Base-by-base conservation (phyloP, 2,113 vertebrate genomes). In the Etheostoma spectabile region DNA sequence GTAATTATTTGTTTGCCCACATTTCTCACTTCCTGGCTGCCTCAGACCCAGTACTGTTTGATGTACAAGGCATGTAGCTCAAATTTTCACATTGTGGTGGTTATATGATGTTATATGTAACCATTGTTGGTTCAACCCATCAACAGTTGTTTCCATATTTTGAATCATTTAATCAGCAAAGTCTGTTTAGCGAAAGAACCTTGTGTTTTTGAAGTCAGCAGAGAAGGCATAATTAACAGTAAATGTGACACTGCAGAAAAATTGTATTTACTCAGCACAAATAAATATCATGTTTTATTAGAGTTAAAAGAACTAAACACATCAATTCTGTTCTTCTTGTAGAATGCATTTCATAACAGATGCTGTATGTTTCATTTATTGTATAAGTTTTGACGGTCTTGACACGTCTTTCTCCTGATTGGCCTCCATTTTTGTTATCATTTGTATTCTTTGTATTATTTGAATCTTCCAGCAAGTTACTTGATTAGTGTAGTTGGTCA, bases 111-210 rank as follows among this genome's bases (percentile, higher is more conserved):
- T 27, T 27, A 27, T 27, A 27, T 27, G 3, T 30, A 3, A 30
- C 24, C 8, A 38, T 57, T 33, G 24, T 87, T 27, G 21, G n/a
- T 62, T 64, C 13, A 70, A 38, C 27, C 12, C 51, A 33, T 59
- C 4, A 18, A 49, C 16, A 56, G 75, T 18, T n/a, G 6, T 24
- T 15, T 0, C 18, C 11, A 18, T 49, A 27, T 21, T 56, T 69
- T 77, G 62, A 57, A 30, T 68, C 30, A 74, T 53, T 64, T 53
- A 68, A 30, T 46, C 19, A 59, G 59, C 30, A n/a, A 59, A 53
- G 63, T 46, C 30, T 7, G 27, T 68, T 61, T 3, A 38, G 27
- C 59, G 6, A 27, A 6, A 51, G 12, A 27, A 30, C 21, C 16
- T 3, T 51, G 22, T 56, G 53, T 21, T 18, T 33, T 6, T 74